Evolutionary conservation across 2,797 vertebrate species (phyloP).

Genomic region (Myripristis jacobus): DNA sequence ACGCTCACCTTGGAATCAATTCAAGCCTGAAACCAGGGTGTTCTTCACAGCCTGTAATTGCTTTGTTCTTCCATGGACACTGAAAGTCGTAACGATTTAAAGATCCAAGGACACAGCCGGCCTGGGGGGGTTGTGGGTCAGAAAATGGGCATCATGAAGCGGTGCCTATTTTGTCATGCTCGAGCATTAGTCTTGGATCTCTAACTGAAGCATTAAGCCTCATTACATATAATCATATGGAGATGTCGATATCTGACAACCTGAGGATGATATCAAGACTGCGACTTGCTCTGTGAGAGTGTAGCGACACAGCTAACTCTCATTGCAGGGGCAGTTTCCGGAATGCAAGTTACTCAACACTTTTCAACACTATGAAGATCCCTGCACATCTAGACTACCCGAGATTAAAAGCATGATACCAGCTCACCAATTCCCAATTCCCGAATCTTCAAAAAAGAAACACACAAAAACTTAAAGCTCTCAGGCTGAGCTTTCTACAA

Average conservation of each 20-base stretch:
- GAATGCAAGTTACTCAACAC: constrained; percentile 28
- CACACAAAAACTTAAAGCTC: background rate
- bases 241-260: constrained; percentile 49
- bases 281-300: background rate
- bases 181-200: constrained; percentile 29
- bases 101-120: constrained; percentile 43
- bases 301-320: too few relatives aligned
- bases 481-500: background rate
- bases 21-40: constrained; percentile 27
- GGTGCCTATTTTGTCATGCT: constrained; percentile 33
- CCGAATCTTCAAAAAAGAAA: too few relatives aligned
- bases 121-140: constrained; percentile 12
- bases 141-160: constrained; percentile 46
- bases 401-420: background rate
- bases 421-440: too few relatives aligned
- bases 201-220: constrained; percentile 29
- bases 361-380: constrained; percentile 18
- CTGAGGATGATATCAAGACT: constrained; percentile 12
- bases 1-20: constrained; percentile 55
- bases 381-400: background rate
- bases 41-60: constrained; percentile 56
- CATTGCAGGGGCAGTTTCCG: background rate
- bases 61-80: constrained; percentile 46
- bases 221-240: constrained; percentile 39
- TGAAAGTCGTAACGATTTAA: constrained; percentile 47